Conservation (phyloP, 2,113 vertebrate genomes). For the Lasiurus cinereus region DNA sequence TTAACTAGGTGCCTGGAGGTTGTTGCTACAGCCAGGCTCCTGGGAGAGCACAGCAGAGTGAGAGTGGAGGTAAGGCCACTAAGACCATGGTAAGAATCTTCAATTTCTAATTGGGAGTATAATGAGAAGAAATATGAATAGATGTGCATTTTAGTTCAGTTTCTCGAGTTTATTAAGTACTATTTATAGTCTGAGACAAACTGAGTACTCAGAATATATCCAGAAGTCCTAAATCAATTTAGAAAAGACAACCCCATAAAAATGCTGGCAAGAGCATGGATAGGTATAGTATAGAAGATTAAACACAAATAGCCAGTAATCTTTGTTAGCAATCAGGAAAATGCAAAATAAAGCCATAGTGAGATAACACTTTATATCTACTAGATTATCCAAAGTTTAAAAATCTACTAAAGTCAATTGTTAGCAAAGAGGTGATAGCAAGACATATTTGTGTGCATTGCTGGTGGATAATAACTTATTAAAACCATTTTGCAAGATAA, state of each 20-base stretch:
- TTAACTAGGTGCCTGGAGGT: not conserved
- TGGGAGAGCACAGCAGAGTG: not conserved
- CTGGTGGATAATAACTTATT: not conserved
- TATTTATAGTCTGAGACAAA: not conserved
- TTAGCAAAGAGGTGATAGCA: conserved; percentile 4
- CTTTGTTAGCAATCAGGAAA: not conserved
- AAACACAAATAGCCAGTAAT: not conserved
- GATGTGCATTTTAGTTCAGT: not conserved
- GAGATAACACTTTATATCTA: not conserved
- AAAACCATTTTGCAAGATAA: not conserved
- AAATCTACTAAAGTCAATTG: conserved; percentile 1
- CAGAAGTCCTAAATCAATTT: not conserved
- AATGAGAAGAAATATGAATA: not conserved
- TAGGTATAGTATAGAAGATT: not conserved
- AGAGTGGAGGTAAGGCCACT: not conserved
- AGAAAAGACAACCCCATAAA: not conserved
- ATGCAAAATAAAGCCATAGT: conserved; percentile 7
- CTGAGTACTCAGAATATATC: not conserved
- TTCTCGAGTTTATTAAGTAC: not conserved
- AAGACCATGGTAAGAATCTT: not conserved
- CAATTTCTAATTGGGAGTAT: not conserved
- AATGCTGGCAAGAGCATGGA: not conserved
- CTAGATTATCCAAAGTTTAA: conserved; percentile 40
- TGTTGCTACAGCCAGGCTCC: not conserved
- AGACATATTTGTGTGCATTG: not conserved